Evolutionary conservation across 2,797 vertebrate species (phyloP), one percentile per base, ranked within the genome.

Genomic region (Sitta carolinensis): DNA sequence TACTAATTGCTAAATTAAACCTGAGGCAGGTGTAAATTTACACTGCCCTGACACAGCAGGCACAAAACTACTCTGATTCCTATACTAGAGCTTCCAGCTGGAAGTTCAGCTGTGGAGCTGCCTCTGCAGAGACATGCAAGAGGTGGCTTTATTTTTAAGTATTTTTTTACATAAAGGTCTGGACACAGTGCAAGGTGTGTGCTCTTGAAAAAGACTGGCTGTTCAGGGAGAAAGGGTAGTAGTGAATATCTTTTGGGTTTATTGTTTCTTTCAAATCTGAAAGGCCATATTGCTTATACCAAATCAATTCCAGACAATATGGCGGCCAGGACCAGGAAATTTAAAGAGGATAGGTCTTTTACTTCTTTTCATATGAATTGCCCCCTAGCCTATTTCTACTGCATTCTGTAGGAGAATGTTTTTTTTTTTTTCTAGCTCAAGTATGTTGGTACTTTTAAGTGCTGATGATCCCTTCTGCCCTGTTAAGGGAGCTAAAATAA

Each of bases 21-120:
- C 40, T 36, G 38, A 87, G 23, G 19, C 87, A 94, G 72, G 64
- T 92, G 50, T 77, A 80, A 83, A 73, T 89, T 90, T 73, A 76
- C 50, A 40, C 17, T 48, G n/a, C 19, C 25, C 7, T 21, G 34
- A 68, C 55, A 51, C 22, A 63, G 32, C 15, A 66, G 64, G 42
- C 29, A 91, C 30, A 68, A 83, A 90, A 83, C 48, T n/a, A 34
- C 47, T 68, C 47, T 83, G 48, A 66, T 48, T 82, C 7, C 10
- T 7, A 1, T 9, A 1, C 0, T 18, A 13, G 6, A 16, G 29
- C 2, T 91, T 88, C 12, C 0, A 81, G 45, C 25, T 81, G 57
- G 59, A 26, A 30, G 3, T 10, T 80, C 92, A n/a, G 40, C 19
- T 52, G 10, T 38, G 10, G 64, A 67, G 21, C 16, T 87, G 9